A percentile compares a stretch with the other conserved stretches of the same genome.
phyloP scores from a whole-genome alignment of 2,113 vertebrate species.

The Gila orcuttii region DNA sequence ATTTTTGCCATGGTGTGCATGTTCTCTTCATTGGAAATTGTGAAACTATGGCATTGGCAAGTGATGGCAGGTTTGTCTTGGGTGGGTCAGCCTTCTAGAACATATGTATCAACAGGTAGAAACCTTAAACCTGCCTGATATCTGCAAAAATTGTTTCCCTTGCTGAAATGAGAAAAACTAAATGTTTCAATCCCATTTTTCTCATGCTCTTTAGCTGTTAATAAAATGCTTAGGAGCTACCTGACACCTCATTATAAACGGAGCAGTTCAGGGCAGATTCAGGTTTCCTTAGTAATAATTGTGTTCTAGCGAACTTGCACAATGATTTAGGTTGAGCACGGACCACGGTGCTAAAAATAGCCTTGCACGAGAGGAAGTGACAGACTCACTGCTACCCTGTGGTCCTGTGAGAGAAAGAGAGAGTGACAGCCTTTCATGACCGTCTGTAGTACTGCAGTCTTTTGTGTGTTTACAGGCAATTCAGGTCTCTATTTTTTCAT shows the following conservation, averaged over 20 bases:
- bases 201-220: not conserved
- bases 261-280: constrained; percentile 30
- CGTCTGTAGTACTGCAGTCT: constrained; percentile 36
- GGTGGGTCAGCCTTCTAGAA: not conserved
- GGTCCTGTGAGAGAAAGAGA: constrained; percentile 50
- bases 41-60: not conserved
- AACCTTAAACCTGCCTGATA: not conserved
- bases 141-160: not conserved
- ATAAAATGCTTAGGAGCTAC: not conserved
- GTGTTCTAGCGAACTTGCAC: constrained; percentile 62
- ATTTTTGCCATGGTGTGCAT: not conserved
- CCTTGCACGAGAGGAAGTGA: constrained; percentile 54
- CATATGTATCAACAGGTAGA: not conserved
- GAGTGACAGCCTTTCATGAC: constrained; percentile 40
- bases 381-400: constrained; percentile 51
- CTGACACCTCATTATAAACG: not conserved
- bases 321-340: constrained; percentile 58
- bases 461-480: constrained; percentile 20
- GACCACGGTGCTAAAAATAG: constrained; percentile 72
- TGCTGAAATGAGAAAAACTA: not conserved
- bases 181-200: not conserved
- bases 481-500: not conserved
- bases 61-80: not conserved
- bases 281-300: constrained; percentile 63
- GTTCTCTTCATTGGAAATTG: not conserved